Conservation (phyloP, 2,888 invertebrate species). For the Heterodera filipjevi region DNA sequence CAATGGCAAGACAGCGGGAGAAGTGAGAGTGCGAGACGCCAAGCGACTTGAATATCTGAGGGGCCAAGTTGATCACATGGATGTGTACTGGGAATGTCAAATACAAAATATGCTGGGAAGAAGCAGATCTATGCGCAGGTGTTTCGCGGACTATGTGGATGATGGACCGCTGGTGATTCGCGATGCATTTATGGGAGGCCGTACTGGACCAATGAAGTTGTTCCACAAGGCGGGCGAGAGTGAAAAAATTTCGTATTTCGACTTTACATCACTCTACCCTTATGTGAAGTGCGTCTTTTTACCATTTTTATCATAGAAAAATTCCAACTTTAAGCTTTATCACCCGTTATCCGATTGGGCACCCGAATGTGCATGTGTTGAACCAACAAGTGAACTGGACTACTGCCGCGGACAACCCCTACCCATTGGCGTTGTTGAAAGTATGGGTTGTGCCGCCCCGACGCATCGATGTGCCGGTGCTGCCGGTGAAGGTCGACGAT, state of each 20-base stretch:
- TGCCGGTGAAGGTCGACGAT: conserved; percentile 21
- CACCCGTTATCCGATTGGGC: conserved; percentile 25
- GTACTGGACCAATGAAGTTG: conserved; percentile 12
- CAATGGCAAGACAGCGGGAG: conserved; percentile 9
- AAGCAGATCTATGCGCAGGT: not conserved
- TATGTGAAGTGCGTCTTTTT: conserved; percentile 20
- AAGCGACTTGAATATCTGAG: conserved; percentile 4
- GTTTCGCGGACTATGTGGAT: not conserved
- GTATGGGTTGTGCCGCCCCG: conserved; percentile 21
- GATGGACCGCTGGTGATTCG: conserved; percentile 13
- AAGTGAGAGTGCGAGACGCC: not conserved
- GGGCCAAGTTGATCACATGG: not conserved
- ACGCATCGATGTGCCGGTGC: conserved; percentile 5
- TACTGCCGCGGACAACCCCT: not conserved
- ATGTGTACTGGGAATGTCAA: not conserved
- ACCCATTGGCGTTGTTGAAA: conserved; percentile 20
- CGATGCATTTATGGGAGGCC: not conserved
- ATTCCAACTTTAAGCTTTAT: not conserved
- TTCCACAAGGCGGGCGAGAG: not conserved
- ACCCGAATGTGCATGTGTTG: conserved; percentile 24
- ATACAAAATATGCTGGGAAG: not conserved
- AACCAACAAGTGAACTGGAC: not conserved
- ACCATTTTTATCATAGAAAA: not conserved
- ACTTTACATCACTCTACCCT: conserved; percentile 32
- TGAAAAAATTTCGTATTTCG: conserved; percentile 4